phyloP scores from a whole-genome alignment of 2,797 vertebrate species.

The Spheniscus humboldti region DNA sequence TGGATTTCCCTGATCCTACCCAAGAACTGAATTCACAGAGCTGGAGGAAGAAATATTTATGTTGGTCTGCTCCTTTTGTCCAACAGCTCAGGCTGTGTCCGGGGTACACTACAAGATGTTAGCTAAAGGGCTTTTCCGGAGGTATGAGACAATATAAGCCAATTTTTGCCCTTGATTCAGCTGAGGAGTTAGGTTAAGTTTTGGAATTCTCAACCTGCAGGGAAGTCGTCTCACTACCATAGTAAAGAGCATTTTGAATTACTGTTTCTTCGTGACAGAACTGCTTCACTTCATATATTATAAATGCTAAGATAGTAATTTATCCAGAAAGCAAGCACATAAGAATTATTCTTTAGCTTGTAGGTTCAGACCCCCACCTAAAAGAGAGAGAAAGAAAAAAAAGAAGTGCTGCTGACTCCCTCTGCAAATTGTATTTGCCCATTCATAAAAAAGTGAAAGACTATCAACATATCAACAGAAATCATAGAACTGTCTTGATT shows the following conservation, averaged over 20 bases:
- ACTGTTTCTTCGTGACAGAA: not conserved
- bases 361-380: not conserved
- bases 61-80: not conserved
- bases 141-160: not conserved
- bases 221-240: not conserved
- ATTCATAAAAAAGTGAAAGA: not conserved
- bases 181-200: not conserved
- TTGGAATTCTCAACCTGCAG: not conserved
- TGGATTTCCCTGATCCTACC: not conserved
- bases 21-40: not conserved
- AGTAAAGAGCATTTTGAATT: not conserved
- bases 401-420: accelerated
- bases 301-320: not conserved
- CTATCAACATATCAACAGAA: not conserved
- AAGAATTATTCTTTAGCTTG: not conserved
- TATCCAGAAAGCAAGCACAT: not conserved
- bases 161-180: not conserved
- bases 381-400: accelerated
- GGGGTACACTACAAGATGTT: not conserved
- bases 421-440: not conserved
- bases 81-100: not conserved
- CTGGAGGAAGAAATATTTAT: not conserved
- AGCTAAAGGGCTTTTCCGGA: not conserved
- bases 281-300: not conserved
- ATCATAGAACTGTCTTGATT: not conserved